Evolutionary conservation across 2,113 vertebrate species (phyloP).

Genomic region (Neoarius graeffei): DNA sequence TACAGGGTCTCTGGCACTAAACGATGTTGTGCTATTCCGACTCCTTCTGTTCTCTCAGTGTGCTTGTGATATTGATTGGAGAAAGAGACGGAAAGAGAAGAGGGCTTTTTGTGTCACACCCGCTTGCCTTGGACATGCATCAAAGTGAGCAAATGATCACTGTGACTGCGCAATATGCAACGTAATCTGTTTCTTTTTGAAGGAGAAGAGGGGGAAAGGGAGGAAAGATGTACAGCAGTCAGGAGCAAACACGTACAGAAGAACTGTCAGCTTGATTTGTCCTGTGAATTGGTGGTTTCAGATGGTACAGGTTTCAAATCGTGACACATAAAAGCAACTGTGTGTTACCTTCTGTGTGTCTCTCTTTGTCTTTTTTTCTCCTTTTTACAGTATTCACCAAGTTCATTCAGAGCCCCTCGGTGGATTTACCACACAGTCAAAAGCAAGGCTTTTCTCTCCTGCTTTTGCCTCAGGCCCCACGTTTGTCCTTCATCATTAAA

Average conservation of each 20-base stretch:
- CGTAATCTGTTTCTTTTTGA: neutral
- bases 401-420: constrained; percentile 7
- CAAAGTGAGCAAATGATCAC: neutral
- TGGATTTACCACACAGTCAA: constrained; percentile 28
- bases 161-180: neutral
- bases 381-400: neutral
- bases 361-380: neutral
- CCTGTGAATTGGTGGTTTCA: neutral
- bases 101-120: neutral
- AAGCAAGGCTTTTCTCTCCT: neutral
- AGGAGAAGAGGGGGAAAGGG: neutral
- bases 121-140: constrained; percentile 16
- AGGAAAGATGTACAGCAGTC: neutral
- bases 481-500: constrained; percentile 15
- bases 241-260: neutral
- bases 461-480: neutral
- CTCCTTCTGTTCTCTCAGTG: neutral
- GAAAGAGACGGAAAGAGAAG: constrained; percentile 6
- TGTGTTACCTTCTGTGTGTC: neutral
- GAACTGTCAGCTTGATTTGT: neutral
- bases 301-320: neutral
- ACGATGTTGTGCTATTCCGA: neutral
- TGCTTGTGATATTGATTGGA: neutral
- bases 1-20: neutral
- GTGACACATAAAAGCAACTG: neutral